phyloP scores from a whole-genome alignment of 2,113 vertebrate genomes.

The Ia io region DNA sequence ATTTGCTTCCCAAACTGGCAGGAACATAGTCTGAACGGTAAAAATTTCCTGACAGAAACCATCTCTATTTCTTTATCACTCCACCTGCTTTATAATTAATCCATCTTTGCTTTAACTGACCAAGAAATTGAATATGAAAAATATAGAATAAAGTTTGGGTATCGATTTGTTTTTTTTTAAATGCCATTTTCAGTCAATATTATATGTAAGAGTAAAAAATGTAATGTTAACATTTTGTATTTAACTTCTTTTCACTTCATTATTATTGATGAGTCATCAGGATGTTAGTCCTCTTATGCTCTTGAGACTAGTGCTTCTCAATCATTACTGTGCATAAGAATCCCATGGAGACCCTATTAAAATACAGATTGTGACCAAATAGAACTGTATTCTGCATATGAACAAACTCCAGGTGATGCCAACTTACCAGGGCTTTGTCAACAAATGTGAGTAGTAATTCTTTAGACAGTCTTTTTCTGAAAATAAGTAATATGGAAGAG shows the following conservation, averaged over 20 bases:
- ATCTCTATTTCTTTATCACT: neutral
- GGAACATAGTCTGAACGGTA: neutral
- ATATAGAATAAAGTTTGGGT: neutral
- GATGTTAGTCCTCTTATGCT: neutral
- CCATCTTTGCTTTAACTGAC: neutral
- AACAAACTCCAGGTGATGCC: neutral
- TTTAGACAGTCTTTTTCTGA: neutral
- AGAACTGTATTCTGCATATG: neutral
- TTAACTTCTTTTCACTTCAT: neutral
- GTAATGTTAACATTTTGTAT: too few relatives aligned
- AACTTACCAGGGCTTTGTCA: neutral
- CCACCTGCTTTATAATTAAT: neutral
- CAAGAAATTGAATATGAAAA: neutral
- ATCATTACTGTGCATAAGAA: neutral
- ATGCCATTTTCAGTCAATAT: neutral
- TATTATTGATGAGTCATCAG: neutral
- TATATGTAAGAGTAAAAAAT: neutral
- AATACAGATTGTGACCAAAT: neutral
- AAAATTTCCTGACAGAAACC: accelerated
- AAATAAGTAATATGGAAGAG: neutral
- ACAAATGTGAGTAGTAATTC: neutral
- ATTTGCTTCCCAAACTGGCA: neutral
- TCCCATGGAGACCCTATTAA: neutral
- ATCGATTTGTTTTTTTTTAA: neutral
- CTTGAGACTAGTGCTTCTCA: neutral